Base-by-base conservation (phyloP, 2,888 invertebrate species). In the Lypha dubia region DNA sequence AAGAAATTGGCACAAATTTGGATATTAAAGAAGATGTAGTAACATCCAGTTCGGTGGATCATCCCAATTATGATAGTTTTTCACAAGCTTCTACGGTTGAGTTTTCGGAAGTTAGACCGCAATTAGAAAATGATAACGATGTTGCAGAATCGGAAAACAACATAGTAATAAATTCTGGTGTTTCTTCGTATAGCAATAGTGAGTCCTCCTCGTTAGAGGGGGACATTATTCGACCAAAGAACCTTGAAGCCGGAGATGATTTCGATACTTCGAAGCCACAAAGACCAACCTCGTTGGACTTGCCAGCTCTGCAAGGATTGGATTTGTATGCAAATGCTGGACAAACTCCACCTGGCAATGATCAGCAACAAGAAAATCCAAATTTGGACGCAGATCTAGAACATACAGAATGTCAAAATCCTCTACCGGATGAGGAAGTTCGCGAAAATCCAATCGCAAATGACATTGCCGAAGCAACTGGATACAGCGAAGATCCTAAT, bases 71-170 rank as follows among this genome's bases (percentile, higher is more conserved):
- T 20, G 92, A 92, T 62, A 92, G 91, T 81, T 92, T 92, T 84
- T 92, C 93, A 9, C 92, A 92, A 76, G 92, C 92, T 32, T 92
- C 92, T 7, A 92, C 92, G 0, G 90, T 92, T 63, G 92, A 92
- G 71, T 92, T 92, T 81, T 91, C 92, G 0, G 92, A 92, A 76
- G 86, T 88, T 32, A 86, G 88, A 56, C 83, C 86, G 0, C 86
- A 77, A 13, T 79, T 80, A 38, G 46, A 67, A 32, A 63, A 86
- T n/a, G 80, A 62, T 7, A 70, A 71, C n/a, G 15, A 53, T 9
- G 77, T 56, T 35, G 53, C 41, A 41, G 84, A 82, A 38, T 74
- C 65, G 8, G 87, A 75, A 58, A 86, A 76, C 24, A 75, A 65
- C 44, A 44, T 68, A 20, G 71, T 60, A 1, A 56, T 79, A 5